Percentiles rank a stretch among this genome's conserved stretches.
phyloP scores from a whole-genome alignment of 2,888 invertebrate species.

The Ennomos quercinarius region DNA sequence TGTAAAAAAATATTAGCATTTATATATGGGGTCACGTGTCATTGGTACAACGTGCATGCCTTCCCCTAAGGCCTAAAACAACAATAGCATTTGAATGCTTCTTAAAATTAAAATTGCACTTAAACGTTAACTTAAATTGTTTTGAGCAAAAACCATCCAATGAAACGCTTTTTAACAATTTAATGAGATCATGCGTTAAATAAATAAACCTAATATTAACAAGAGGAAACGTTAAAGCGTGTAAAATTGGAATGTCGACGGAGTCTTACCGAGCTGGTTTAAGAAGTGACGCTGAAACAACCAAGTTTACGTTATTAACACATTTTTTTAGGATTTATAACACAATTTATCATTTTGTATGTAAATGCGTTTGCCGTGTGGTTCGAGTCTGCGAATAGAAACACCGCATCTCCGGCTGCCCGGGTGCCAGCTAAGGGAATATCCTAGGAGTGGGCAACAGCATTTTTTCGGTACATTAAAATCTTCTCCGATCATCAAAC shows the following conservation, averaged over 20 bases:
- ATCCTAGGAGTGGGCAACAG: no score
- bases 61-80: conserved; percentile 8
- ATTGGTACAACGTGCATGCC: conserved; percentile 3
- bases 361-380: no score
- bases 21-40: conserved; percentile 5
- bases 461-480: no score
- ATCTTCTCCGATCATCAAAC: no score
- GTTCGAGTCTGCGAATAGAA: no score
- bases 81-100: conserved; percentile 6
- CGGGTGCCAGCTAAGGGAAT: no score
- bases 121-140: conserved; percentile 17
- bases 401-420: no score
- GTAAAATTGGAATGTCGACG: conserved; percentile 9
- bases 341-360: no score
- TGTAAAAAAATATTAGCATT: conserved; percentile 14
- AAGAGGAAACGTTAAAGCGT: no score
- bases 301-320: no score
- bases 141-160: conserved; percentile 34
- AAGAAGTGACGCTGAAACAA: conserved; percentile 29
- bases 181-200: conserved; percentile 29
- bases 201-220: neutral
- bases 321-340: neutral
- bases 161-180: conserved; percentile 25
- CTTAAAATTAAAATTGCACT: conserved; percentile 33
- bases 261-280: conserved; percentile 4